These are phyloP conservation scores for Xanthia icteritia DNA, from an alignment of 2,888 invertebrate species.

Conservation along the genomic window DNA sequence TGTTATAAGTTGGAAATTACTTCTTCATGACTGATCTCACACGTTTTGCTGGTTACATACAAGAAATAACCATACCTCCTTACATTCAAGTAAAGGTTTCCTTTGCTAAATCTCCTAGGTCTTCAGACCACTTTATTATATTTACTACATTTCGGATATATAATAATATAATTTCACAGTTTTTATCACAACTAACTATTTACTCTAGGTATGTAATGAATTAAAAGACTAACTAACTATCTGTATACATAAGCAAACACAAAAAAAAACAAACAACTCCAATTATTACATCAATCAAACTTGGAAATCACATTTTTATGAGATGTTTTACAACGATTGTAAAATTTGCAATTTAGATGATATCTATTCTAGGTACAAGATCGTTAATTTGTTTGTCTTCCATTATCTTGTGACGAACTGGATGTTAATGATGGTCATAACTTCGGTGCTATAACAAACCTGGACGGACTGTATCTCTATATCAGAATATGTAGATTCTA, in stretches of 20 bases:
- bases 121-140: not conserved
- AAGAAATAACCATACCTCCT: not conserved
- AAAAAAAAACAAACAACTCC: too few relatives aligned
- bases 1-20: constrained; percentile 4
- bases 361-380: not conserved
- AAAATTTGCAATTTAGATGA: constrained; percentile 14
- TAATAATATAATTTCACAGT: too few relatives aligned
- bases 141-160: too few relatives aligned
- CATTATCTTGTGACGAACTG: not conserved
- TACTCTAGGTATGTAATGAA: too few relatives aligned
- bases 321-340: constrained; percentile 3
- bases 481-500: too few relatives aligned
- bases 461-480: constrained; percentile 2
- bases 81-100: not conserved
- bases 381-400: constrained; percentile 23
- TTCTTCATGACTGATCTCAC: not conserved
- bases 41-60: not conserved
- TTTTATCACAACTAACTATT: too few relatives aligned
- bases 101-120: not conserved
- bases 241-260: too few relatives aligned
- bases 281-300: too few relatives aligned
- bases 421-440: constrained; percentile 8
- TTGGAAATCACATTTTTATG: not conserved
- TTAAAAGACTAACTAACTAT: too few relatives aligned
- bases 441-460: not conserved